A percentile compares a stretch with the other conserved stretches of the same genome.
Conservation (phyloP, 2,797 vertebrate genomes). For the Dromococcyx pavoninus region DNA sequence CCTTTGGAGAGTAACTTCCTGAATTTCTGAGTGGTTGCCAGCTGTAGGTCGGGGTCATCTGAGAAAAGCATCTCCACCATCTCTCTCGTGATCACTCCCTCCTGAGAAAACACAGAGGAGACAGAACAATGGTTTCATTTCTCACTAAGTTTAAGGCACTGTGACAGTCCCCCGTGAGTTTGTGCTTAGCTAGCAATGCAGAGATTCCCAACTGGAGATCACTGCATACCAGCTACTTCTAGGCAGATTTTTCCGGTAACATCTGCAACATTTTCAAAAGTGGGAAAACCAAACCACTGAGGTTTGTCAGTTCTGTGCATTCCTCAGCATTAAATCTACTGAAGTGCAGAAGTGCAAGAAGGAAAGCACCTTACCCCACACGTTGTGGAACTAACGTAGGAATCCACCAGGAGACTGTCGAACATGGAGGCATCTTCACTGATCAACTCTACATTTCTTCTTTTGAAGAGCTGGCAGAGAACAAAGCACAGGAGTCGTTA, state of each 20-base stretch:
- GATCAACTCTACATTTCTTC: constrained; percentile 94
- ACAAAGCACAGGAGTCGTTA: not conserved
- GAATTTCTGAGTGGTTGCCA: constrained; percentile 95
- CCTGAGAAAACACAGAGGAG: constrained; percentile 72
- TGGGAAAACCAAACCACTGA: not conserved
- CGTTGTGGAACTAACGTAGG: constrained; percentile 85
- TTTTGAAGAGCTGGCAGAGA: constrained; percentile 90
- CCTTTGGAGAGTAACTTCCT: constrained; percentile 98
- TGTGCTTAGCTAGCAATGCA: not conserved
- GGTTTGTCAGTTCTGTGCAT: not conserved
- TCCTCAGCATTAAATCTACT: not conserved
- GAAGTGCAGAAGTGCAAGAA: rapidly evolving
- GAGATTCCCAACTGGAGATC: not conserved
- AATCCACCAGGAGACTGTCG: constrained; percentile 91
- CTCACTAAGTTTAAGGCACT: not conserved
- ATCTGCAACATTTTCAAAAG: not conserved
- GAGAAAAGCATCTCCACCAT: constrained; percentile 99
- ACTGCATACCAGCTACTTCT: not conserved
- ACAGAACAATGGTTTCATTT: not conserved
- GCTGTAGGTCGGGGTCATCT: constrained; percentile 93
- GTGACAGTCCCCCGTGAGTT: rapidly evolving
- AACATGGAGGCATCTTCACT: constrained; percentile 92
- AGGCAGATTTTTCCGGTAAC: not conserved
- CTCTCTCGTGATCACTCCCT: constrained; percentile 93
- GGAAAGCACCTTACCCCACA: constrained; percentile 79